Conservation (phyloP, 2,797 vertebrate genomes). For the Austrolebias charrua region DNA sequence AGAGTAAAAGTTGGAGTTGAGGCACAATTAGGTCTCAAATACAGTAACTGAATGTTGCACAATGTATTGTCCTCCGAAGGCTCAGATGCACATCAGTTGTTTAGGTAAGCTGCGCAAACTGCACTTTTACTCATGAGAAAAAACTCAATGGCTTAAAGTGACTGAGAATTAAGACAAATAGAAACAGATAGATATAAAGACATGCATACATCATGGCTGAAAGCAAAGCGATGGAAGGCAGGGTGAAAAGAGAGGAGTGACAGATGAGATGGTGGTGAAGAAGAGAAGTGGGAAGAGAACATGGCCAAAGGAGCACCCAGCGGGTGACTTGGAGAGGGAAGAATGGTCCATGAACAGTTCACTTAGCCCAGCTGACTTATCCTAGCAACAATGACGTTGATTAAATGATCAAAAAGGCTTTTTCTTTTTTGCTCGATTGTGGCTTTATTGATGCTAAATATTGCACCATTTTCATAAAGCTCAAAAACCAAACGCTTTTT, state of each 20-base stretch:
- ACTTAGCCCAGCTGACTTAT: conserved; percentile 27
- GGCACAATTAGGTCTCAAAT: too few species aligned
- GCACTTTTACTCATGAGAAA: conserved; percentile 53
- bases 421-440: too few species aligned
- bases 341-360: conserved; percentile 39
- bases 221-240: conserved; percentile 20
- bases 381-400: conserved; percentile 17
- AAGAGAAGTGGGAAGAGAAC: conserved; percentile 21
- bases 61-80: background rate
- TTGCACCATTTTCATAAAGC: too few species aligned
- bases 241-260: conserved; percentile 40
- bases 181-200: conserved; percentile 53
- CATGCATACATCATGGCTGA: conserved; percentile 77
- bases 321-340: conserved; percentile 34
- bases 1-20: background rate
- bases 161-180: conserved; percentile 28
- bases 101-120: conserved; percentile 51
- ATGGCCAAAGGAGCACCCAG: conserved; percentile 30
- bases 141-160: conserved; percentile 49
- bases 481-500: too few species aligned
- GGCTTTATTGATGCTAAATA: too few species aligned
- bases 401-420: conserved; percentile 6
- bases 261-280: conserved; percentile 63
- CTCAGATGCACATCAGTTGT: conserved; percentile 9
- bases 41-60: background rate